Evolutionary conservation across 1,140 invertebrate species (phyloP), one percentile per base, ranked within the genome.

Genomic region (Branchinecta lynchi): DNA sequence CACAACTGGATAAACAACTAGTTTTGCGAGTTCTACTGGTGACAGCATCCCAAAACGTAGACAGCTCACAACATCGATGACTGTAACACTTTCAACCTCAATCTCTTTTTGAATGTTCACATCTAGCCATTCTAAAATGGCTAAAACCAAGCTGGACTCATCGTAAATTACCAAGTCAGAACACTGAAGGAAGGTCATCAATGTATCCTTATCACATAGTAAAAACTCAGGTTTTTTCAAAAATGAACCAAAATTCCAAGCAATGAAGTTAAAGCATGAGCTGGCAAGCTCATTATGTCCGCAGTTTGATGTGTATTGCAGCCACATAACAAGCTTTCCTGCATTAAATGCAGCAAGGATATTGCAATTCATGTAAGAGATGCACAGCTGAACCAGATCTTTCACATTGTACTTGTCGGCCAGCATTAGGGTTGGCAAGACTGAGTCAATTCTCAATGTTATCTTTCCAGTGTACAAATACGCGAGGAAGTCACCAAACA

Each of bases 321-420:
- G 82, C 93, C 93, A 96, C 0, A 89, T 88, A 20, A 95, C 85
- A 6, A 96, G 78, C 45, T 88, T 87, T 43, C 88, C 88, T 67
- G 89, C 84, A 67, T 82, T 84, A 0, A 87, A 88, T 8, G 92
- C 90, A 73, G 89, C 84, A 9, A 91, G 88, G 67, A 93, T 86
- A 78, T 95, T 89, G 74, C 86, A 83, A 70, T 84, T 85, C 92
- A 96, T 96, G 76, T 92, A 96, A 67, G 87, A 83, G 43, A 92
- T 80, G 76, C 92, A 95, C 15, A 93, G 78, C 7, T 82, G 81
- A 71, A 89, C 87, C 73, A 96, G 81, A 80, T 95, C 92, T 81
- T 87, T 88, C 7, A 96, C 89, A 81, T 94, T 93, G 78, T 96
- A 96, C 79, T 96, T 96, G 77, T 96, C 93, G 44, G 91, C 92